These are phyloP conservation scores for Miltochrista miniata DNA, from an alignment of 2,888 invertebrate species.

Conservation along the genomic window DNA sequence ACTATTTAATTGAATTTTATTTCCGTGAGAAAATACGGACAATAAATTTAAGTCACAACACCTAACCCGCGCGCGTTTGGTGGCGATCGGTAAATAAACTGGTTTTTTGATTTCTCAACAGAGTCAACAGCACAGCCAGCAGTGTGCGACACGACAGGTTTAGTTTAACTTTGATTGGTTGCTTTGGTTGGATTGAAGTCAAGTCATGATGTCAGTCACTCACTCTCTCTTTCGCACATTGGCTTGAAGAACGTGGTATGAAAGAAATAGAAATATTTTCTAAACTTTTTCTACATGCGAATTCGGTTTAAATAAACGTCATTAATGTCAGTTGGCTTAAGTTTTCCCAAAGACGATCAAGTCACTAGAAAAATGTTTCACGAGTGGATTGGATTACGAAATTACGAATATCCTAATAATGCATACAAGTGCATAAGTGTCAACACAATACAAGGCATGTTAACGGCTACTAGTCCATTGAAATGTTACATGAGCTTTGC, in stretches of 20 bases:
- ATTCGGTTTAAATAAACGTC: too few species aligned
- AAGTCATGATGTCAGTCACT: too few species aligned
- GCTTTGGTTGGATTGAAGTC: too few species aligned
- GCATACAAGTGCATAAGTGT: too few species aligned
- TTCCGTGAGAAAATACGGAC: constrained; percentile 48
- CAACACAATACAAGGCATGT: too few species aligned
- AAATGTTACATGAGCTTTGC: too few species aligned
- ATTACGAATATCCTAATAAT: too few species aligned
- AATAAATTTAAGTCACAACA: constrained; percentile 35
- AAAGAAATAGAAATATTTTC: constrained; percentile 12
- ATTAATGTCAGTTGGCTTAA: background rate
- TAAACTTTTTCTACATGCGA: too few species aligned
- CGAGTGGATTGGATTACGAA: too few species aligned
- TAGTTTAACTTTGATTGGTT: background rate
- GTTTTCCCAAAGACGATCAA: too few species aligned
- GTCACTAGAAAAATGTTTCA: too few species aligned
- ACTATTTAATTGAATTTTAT: constrained; percentile 27
- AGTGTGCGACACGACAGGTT: constrained; percentile 2
- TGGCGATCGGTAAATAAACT: constrained; percentile 76
- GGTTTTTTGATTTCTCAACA: constrained; percentile 66
- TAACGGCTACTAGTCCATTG: too few species aligned
- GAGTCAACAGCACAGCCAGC: constrained; percentile 6
- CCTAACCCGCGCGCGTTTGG: constrained; percentile 45
- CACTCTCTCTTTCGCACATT: constrained; percentile 12
- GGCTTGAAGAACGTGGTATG: background rate